Conservation (phyloP, 2,797 vertebrate genomes). For the Ataeniobius toweri region DNA sequence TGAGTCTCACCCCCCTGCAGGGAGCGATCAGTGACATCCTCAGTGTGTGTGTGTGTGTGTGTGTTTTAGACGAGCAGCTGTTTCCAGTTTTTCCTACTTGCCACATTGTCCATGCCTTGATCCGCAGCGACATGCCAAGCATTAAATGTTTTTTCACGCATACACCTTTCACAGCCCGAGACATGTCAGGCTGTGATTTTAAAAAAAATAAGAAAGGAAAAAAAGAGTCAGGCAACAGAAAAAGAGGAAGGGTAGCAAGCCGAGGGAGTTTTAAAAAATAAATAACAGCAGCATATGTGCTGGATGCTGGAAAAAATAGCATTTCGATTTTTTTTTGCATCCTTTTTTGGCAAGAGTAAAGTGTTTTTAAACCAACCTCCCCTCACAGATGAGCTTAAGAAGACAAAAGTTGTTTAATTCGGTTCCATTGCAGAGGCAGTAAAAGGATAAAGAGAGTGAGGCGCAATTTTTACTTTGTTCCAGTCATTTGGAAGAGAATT, state of each 20-base stretch:
- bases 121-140: constrained; percentile 61
- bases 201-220: constrained; percentile 13
- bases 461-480: constrained; percentile 83
- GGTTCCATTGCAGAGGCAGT: constrained; percentile 82
- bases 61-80: constrained; percentile 66
- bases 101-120: constrained; percentile 77
- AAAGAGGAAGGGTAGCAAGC: constrained; percentile 50
- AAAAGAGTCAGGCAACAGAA: constrained; percentile 44
- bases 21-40: constrained; percentile 71
- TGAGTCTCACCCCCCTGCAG: constrained; percentile 63
- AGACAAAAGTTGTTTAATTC: constrained; percentile 89
- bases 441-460: constrained; percentile 82
- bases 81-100: constrained; percentile 73
- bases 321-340: constrained; percentile 57
- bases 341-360: constrained; percentile 79
- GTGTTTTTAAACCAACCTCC: constrained; percentile 84
- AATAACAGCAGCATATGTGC: constrained; percentile 72
- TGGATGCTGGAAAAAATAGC: constrained; percentile 71
- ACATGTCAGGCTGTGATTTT: constrained; percentile 60
- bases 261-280: constrained; percentile 39
- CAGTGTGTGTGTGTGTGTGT: constrained; percentile 35
- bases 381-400: constrained; percentile 85
- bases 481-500: constrained; percentile 85
- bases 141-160: constrained; percentile 68
- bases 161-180: constrained; percentile 69